Percentiles rank a stretch among this genome's conserved stretches.
Evolutionary conservation across 2,888 invertebrate species (phyloP).

Genomic region (Zhuqinia jingwanae): DNA sequence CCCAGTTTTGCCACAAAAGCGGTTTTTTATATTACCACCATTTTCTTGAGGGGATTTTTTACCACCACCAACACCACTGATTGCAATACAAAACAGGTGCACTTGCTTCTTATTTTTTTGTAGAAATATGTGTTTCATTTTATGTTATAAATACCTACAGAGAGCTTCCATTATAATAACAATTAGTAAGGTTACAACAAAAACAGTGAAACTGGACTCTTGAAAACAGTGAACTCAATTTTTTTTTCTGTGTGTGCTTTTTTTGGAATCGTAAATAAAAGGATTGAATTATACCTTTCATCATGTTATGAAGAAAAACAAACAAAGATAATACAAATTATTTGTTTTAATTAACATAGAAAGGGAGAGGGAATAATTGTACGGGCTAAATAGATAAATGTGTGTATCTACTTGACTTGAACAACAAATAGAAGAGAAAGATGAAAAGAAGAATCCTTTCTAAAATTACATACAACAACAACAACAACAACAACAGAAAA

Average conservation of each 20-base stretch:
- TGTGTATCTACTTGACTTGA: not conserved
- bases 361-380: slow-evolving; percentile 51
- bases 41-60: too few relatives aligned
- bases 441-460: slow-evolving; percentile 29
- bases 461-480: not conserved
- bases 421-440: too few relatives aligned
- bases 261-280: slow-evolving; percentile 45
- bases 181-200: not conserved
- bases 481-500: too few relatives aligned
- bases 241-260: not conserved
- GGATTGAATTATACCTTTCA: slow-evolving; percentile 70
- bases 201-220: not conserved
- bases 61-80: not conserved
- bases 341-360: slow-evolving; percentile 71
- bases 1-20: slow-evolving; percentile 14
- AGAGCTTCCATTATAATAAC: not conserved
- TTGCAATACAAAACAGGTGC: slow-evolving; percentile 10
- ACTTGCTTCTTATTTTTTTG: too few relatives aligned
- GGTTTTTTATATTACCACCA: not conserved
- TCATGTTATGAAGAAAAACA: slow-evolving; percentile 63
- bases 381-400: slow-evolving; percentile 52
- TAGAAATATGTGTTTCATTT: too few relatives aligned
- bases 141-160: not conserved
- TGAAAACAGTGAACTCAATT: too few relatives aligned
- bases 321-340: slow-evolving; percentile 72